A percentile compares a stretch with the other conserved stretches of the same genome.
Evolutionary conservation across 2,113 vertebrate species (phyloP).

Genomic region (Mormyrus lacerda): DNA sequence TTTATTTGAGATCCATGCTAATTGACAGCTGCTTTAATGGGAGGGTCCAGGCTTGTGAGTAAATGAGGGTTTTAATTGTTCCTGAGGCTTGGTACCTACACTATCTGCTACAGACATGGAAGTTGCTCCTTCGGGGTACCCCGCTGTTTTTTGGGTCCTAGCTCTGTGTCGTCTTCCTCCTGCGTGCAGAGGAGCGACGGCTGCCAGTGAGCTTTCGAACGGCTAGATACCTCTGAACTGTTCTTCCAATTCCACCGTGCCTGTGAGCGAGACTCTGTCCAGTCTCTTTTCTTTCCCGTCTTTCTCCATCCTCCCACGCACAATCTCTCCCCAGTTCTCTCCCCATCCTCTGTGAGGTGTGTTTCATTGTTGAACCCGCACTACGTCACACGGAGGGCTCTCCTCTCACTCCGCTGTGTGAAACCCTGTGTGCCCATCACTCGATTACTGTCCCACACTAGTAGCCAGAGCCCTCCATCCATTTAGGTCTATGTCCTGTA

Average conservation of each 20-base stretch:
- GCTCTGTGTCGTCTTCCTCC: not conserved
- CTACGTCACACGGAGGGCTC: not conserved
- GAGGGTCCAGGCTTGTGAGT: slow-evolving; percentile 8
- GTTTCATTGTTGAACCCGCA: not conserved
- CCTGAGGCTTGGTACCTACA: not conserved
- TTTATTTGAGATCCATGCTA: not conserved
- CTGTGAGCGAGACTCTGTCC: slow-evolving; percentile 38
- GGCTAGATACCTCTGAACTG: slow-evolving; percentile 18
- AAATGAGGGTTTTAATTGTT: not conserved
- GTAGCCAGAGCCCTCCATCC: slow-evolving; percentile 33
- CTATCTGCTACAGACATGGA: not conserved
- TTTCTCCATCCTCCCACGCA: not conserved
- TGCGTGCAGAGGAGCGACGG: not conserved
- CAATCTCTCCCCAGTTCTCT: not conserved
- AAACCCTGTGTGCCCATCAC: not conserved
- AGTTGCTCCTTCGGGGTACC: not conserved
- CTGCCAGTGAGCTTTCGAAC: not conserved
- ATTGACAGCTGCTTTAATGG: slow-evolving; percentile 14
- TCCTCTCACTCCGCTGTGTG: not conserved
- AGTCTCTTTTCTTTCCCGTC: not conserved
- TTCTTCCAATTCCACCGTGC: slow-evolving; percentile 55
- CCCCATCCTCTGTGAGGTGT: not conserved
- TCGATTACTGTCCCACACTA: slow-evolving; percentile 29
- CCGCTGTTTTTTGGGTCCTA: not conserved
- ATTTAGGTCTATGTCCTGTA: not conserved